Evolutionary conservation across 2,888 invertebrate genomes (phyloP), one percentile per base, ranked within the genome.

Genomic region (Ophion ventricosus): DNA sequence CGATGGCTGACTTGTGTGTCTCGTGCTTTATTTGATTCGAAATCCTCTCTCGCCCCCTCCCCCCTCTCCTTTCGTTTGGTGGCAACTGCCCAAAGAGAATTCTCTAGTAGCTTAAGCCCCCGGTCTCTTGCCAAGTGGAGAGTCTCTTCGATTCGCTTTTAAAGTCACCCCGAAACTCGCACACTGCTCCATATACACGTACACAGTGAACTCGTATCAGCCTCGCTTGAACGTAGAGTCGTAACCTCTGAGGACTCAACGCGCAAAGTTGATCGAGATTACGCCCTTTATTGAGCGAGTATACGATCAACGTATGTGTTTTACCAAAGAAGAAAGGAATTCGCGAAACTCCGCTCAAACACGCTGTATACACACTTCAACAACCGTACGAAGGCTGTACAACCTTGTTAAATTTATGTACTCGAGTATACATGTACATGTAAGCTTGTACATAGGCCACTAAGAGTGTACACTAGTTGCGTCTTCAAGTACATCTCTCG

Each of bases 61-160:
- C 70, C n/a, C 64, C 76, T 10, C 70, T 69, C 35, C 23, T 5
- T 67, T n/a, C 74, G 40, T 56, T 74, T 85, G 87, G 90, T 92
- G 91, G 90, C 90, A 90, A 88, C 86, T 85, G 88, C 90, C 90
- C 91, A 93, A 92, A 93, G 92, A 91, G 92, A 93, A 93, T 93
- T 91, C 90, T 87, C 90, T 91, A 93, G 92, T 89, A 91, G 89
- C 85, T 82, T 88, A 81, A 85, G 80, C 86, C 87, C 86, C 87
- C 87, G 86, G 84, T 88, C 87, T 85, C 87, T 88, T 90, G 88
- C 89, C 90, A 90, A 90, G 86, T 87, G 82, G 86, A 84, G 80
- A 92, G 90, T 90, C 90, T 88, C 90, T 91, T 89, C 88, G 89
- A 91, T 90, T 89, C 90, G 90, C 88, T 90, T 90, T 91, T 89